phyloP scores from a whole-genome alignment of 1,140 invertebrate species.

The Caerostris extrusa region DNA sequence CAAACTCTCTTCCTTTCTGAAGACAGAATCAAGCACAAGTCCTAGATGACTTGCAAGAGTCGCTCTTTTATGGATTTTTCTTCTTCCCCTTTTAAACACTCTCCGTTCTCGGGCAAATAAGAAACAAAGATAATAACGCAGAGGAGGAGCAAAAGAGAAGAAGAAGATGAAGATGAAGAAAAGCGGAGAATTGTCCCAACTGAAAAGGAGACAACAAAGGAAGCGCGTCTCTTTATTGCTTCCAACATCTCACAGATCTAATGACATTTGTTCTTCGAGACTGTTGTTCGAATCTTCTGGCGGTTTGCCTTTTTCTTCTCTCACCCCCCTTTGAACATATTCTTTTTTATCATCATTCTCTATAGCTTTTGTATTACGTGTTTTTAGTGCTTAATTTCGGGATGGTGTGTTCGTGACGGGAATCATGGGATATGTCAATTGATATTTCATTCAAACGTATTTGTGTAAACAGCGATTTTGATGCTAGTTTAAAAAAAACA shows the following conservation, averaged over 20 bases:
- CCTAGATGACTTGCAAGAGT: slow-evolving; percentile 32
- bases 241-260: slow-evolving; percentile 53
- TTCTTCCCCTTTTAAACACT: neutral
- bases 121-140: slow-evolving; percentile 53
- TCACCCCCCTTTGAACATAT: neutral
- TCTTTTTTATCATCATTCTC: neutral
- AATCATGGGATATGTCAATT: neutral
- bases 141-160: slow-evolving; percentile 19
- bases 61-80: neutral
- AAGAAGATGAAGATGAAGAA: neutral
- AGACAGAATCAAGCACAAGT: neutral
- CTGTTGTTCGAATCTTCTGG: neutral
- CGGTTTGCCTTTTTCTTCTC: slow-evolving; percentile 1
- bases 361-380: neutral
- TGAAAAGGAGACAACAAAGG: slow-evolving; percentile 56
- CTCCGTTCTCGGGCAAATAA: slow-evolving; percentile 51
- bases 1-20: neutral
- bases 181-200: slow-evolving; percentile 10
- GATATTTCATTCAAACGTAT: too few species aligned
- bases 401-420: neutral
- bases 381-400: slow-evolving; percentile 61
- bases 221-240: slow-evolving; percentile 63
- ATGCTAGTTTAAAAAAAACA: too few species aligned
- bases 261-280: slow-evolving; percentile 61
- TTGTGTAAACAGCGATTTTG: too few species aligned